Conservation (phyloP, 2,113 vertebrate genomes). For the Condylura cristata region DNA sequence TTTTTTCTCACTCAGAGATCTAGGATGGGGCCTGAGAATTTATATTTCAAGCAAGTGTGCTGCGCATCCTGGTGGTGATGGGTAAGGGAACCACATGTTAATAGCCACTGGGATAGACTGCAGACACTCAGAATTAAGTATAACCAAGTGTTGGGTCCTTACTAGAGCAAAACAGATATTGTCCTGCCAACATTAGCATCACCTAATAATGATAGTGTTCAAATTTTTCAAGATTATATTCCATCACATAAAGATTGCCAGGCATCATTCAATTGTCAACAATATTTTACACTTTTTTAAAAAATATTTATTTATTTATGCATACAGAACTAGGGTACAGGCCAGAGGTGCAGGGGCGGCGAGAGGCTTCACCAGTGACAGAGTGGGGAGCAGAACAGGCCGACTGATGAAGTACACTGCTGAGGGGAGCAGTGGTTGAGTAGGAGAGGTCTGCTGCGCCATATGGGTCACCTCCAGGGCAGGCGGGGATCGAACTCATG, state of each 20-base stretch:
- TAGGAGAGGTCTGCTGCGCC: no score
- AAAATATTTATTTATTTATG: no score
- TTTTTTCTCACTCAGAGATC: neutral
- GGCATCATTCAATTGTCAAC: neutral
- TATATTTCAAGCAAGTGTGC: neutral
- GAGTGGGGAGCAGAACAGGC: no score
- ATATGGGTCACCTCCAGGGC: no score
- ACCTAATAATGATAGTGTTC: neutral
- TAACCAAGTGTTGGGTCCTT: neutral
- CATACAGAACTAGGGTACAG: no score
- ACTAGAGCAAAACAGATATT: neutral
- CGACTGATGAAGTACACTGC: no score
- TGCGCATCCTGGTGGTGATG: neutral
- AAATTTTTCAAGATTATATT: neutral
- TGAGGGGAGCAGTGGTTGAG: no score
- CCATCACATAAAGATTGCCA: neutral
- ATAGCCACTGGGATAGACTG: neutral
- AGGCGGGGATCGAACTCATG: no score
- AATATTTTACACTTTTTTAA: neutral
- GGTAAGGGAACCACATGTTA: neutral
- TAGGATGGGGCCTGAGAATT: neutral
- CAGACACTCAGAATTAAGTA: neutral
- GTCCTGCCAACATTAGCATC: neutral
- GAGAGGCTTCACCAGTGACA: no score
- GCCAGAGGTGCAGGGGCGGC: no score